These are phyloP conservation scores for Tamias sibiricus DNA, from an alignment of 2,113 vertebrate genomes.

Conservation along the genomic window DNA sequence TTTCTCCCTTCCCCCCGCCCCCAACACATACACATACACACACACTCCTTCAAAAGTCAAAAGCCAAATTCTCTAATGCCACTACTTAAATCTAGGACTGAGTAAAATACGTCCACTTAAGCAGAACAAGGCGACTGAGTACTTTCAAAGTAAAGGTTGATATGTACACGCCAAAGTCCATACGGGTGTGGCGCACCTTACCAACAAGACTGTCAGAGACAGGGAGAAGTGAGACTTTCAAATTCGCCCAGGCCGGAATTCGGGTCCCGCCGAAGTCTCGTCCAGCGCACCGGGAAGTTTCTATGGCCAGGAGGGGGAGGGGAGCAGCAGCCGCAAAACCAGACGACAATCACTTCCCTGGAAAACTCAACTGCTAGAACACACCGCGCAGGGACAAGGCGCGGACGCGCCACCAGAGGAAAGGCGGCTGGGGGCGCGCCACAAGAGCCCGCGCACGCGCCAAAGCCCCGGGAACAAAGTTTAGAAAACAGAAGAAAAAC, in stretches of 20 bases:
- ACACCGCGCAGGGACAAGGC: background rate
- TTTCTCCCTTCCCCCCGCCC: background rate
- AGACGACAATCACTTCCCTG: background rate
- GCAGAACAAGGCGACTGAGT: background rate
- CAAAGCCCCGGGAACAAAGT: constrained; percentile 46
- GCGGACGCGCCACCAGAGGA: background rate
- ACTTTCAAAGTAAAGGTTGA: background rate
- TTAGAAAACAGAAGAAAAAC: constrained; percentile 70
- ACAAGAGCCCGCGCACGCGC: background rate
- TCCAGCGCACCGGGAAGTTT: background rate
- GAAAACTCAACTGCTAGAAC: background rate
- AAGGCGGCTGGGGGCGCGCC: background rate
- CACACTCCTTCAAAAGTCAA: constrained; percentile 19
- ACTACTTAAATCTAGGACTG: background rate
- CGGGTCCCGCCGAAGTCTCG: background rate
- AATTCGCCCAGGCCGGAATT: background rate
- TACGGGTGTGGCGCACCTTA: constrained; percentile 62
- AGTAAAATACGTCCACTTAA: background rate
- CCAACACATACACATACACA: background rate
- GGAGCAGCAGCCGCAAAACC: background rate
- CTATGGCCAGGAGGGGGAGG: background rate
- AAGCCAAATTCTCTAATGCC: background rate
- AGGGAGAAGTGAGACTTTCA: background rate
- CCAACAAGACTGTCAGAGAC: background rate
- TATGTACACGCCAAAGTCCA: background rate